These are phyloP conservation scores for Oligia strigilis DNA, from an alignment of 2,888 invertebrate genomes.

Conservation along the genomic window DNA sequence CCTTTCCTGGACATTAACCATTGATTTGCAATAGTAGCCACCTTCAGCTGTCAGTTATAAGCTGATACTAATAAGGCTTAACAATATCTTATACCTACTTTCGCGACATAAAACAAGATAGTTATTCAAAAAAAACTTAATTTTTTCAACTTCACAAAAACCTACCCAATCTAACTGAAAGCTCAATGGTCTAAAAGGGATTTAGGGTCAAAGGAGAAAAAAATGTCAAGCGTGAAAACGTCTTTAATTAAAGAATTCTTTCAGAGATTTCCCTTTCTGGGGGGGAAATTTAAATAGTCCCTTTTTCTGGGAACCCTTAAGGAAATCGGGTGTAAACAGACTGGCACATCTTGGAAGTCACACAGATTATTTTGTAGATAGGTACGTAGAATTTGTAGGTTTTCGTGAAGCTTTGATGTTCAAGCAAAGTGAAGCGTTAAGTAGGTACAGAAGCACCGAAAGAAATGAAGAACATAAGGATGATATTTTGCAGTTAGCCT, in stretches of 20 bases:
- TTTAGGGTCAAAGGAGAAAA: constrained; percentile 50
- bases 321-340: constrained; percentile 57
- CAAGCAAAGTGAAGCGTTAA: constrained; percentile 6
- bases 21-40: neutral
- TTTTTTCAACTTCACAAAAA: constrained; percentile 2
- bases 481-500: neutral
- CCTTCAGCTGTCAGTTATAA: neutral
- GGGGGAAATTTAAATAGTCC: constrained; percentile 47
- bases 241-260: constrained; percentile 62
- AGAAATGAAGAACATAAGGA: neutral
- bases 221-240: constrained; percentile 57
- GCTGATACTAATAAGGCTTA: neutral
- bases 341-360: constrained; percentile 23
- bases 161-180: constrained; percentile 6
- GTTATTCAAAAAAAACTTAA: neutral
- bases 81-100: neutral
- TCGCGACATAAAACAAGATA: neutral
- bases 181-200: constrained; percentile 35
- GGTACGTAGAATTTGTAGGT: constrained; percentile 27
- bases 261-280: constrained; percentile 36
- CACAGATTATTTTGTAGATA: constrained; percentile 27
- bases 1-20: neutral
- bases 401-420: constrained; percentile 31
- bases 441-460: constrained; percentile 8
- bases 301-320: constrained; percentile 29